phyloP scores from a whole-genome alignment of 2,797 vertebrate species.

The Calcarius lapponicus region DNA sequence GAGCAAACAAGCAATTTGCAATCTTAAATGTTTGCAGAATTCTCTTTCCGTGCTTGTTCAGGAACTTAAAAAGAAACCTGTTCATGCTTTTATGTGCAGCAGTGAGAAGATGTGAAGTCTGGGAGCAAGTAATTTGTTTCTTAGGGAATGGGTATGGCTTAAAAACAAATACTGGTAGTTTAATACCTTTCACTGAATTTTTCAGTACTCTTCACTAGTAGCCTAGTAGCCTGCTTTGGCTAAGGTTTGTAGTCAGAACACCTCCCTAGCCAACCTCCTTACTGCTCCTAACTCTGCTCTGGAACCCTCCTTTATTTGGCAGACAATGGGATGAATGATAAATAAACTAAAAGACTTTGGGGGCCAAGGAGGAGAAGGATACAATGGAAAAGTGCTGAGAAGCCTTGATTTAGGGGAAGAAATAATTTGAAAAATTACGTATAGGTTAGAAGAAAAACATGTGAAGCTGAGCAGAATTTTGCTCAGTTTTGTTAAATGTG shows the following conservation, averaged over 20 bases:
- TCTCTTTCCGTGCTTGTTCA: slow-evolving; percentile 80
- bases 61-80: slow-evolving; percentile 86
- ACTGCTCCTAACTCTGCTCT: neutral
- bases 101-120: neutral
- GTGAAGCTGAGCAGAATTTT: neutral
- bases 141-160: neutral
- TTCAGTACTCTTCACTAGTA: neutral
- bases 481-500: neutral
- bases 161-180: neutral
- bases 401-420: neutral
- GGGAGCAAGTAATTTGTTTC: neutral
- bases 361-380: neutral
- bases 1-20: slow-evolving; percentile 94
- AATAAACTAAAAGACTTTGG: neutral
- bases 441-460: neutral
- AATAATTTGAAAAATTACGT: neutral
- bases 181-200: neutral
- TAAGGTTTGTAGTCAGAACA: neutral
- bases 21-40: slow-evolving; percentile 95
- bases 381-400: neutral
- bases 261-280: neutral
- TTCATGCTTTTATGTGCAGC: neutral
- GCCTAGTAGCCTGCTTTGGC: neutral
- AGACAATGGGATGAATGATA: neutral
- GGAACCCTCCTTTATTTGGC: neutral